Evolutionary conservation across 2,888 invertebrate genomes (phyloP).

Genomic region (Atrina japonica): DNA sequence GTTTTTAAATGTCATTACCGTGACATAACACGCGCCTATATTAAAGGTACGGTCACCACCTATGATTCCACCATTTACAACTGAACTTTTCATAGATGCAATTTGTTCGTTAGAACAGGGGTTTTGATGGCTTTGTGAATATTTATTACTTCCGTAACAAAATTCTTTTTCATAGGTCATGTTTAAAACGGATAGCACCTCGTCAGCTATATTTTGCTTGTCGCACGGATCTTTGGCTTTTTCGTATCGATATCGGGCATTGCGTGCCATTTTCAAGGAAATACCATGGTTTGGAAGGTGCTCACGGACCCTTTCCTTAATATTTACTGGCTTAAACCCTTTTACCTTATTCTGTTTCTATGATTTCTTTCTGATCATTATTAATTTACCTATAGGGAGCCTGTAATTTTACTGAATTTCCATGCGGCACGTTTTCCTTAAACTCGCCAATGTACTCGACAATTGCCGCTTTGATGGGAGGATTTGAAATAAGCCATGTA

Average conservation of each 20-base stretch:
- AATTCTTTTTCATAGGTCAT: not conserved
- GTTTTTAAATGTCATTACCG: slow-evolving; percentile 6
- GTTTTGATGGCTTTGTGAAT: no score
- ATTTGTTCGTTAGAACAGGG: no score
- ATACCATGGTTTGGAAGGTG: not conserved
- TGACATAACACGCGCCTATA: not conserved
- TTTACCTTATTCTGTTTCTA: no score
- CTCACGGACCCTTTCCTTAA: no score
- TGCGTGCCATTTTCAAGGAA: slow-evolving; percentile 1
- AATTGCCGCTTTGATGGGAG: not conserved
- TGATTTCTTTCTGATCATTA: no score
- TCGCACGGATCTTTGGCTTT: not conserved
- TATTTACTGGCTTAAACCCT: no score
- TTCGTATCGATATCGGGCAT: not conserved
- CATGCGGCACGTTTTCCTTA: no score
- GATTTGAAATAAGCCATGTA: not conserved
- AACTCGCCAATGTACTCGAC: slow-evolving; percentile 15
- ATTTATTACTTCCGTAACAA: no score
- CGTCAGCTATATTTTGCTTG: slow-evolving; percentile 7
- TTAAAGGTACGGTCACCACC: slow-evolving; percentile 18
- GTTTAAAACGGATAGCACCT: not conserved
- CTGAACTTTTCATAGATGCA: no score
- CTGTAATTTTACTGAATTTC: no score
- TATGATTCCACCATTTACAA: no score
- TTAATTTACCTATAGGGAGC: no score